Percentiles rank a stretch among this genome's conserved stretches.
phyloP scores from a whole-genome alignment of 92 coral and sea anemone genomes.

The Palythoa caribaeorum region DNA sequence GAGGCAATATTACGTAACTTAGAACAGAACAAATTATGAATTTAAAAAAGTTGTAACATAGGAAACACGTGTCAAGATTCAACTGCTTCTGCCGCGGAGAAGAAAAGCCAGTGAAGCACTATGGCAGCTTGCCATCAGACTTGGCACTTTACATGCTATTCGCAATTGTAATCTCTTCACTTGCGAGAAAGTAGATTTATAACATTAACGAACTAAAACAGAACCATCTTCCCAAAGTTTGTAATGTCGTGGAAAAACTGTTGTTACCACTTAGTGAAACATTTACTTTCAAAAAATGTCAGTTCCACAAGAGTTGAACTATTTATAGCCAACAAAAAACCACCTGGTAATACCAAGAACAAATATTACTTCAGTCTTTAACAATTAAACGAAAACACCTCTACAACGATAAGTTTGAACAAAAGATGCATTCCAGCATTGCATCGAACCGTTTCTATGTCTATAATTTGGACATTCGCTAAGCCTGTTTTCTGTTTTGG shows the following conservation, averaged over 20 bases:
- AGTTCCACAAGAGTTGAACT: neutral
- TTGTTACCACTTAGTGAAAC: neutral
- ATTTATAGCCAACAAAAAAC: neutral
- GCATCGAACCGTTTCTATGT: constrained; percentile 2
- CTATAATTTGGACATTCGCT: neutral
- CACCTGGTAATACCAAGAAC: neutral
- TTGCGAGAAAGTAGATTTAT: neutral
- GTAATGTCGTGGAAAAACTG: too few species aligned
- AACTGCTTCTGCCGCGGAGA: neutral
- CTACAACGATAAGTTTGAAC: neutral
- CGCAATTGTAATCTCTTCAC: neutral
- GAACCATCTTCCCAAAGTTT: too few species aligned
- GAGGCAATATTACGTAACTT: neutral
- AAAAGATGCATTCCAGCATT: constrained; percentile 29
- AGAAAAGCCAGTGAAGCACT: neutral
- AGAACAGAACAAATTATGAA: neutral
- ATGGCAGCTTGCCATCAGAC: neutral
- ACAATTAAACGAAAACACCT: constrained; percentile 7
- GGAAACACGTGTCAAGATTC: neutral
- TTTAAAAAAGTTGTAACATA: neutral
- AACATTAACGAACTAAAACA: neutral
- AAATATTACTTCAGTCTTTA: neutral
- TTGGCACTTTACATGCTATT: neutral
- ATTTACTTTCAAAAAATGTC: neutral
- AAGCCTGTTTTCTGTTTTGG: neutral